These are phyloP conservation scores for Lasioglossum leucozonium DNA, from an alignment of 2,888 invertebrate species.

Conservation along the genomic window DNA sequence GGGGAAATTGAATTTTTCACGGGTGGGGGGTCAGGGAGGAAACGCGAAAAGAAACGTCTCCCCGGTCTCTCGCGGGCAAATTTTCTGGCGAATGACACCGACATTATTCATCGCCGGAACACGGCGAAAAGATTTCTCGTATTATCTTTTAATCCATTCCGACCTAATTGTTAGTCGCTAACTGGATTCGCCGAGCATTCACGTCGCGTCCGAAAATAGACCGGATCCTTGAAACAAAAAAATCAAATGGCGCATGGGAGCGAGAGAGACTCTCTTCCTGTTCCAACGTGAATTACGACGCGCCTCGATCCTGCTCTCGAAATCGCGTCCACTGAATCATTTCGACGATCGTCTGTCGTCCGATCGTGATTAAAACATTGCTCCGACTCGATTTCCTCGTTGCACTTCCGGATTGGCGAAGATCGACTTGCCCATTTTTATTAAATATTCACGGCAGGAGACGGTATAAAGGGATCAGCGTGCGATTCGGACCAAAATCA, in stretches of 20 bases:
- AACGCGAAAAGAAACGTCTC: conserved; percentile 8
- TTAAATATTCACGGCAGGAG: background rate
- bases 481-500: too few relatives aligned
- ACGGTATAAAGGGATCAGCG: too few relatives aligned
- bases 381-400: background rate
- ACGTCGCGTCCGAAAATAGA: conserved; percentile 23
- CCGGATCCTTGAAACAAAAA: background rate
- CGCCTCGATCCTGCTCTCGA: background rate
- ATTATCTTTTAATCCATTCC: conserved; percentile 49
- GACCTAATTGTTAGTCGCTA: conserved; percentile 47
- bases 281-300: conserved; percentile 2
- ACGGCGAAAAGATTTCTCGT: conserved; percentile 24
- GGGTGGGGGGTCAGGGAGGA: background rate
- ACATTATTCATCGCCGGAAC: conserved; percentile 37
- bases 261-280: background rate
- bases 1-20: conserved; percentile 36
- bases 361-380: background rate
- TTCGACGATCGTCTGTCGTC: background rate
- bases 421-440: background rate
- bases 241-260: background rate
- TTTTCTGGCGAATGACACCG: conserved; percentile 35
- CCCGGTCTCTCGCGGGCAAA: background rate
- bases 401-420: background rate
- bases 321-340: conserved; percentile 2
- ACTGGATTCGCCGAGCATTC: conserved; percentile 29